phyloP scores from a whole-genome alignment of 2,888 invertebrate species.

The Drosophila suboccidentalis region DNA sequence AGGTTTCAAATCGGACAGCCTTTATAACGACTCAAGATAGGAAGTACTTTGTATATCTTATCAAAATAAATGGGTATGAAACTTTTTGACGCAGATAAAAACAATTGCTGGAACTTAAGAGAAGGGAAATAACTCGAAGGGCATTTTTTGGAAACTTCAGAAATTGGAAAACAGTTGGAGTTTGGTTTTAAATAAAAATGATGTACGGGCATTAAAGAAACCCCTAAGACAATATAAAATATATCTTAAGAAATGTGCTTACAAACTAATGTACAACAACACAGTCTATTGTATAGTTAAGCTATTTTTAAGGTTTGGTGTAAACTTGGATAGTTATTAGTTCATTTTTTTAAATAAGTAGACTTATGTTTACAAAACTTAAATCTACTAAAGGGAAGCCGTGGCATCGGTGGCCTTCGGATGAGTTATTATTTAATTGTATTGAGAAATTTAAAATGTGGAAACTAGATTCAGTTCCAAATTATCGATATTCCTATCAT shows the following conservation, averaged over 20 bases:
- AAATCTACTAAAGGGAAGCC: too few species aligned
- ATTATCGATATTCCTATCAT: too few species aligned
- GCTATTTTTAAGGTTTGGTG: not conserved
- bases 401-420: too few species aligned
- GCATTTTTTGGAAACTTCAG: not conserved
- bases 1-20: slow-evolving; percentile 21
- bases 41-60: slow-evolving; percentile 29
- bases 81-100: not conserved
- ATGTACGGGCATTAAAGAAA: not conserved
- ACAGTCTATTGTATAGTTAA: not conserved
- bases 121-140: not conserved
- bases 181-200: not conserved
- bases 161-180: not conserved
- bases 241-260: not conserved
- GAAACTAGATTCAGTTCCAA: too few species aligned
- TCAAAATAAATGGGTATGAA: slow-evolving; percentile 16
- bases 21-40: slow-evolving; percentile 8
- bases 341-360: too few species aligned
- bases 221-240: not conserved
- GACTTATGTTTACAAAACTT: too few species aligned
- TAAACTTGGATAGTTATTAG: not conserved
- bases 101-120: not conserved
- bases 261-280: not conserved
- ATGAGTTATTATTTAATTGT: too few species aligned
- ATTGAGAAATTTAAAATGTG: too few species aligned